phyloP scores from a whole-genome alignment of 2,888 invertebrate genomes.

The Vesta saturnalis region DNA sequence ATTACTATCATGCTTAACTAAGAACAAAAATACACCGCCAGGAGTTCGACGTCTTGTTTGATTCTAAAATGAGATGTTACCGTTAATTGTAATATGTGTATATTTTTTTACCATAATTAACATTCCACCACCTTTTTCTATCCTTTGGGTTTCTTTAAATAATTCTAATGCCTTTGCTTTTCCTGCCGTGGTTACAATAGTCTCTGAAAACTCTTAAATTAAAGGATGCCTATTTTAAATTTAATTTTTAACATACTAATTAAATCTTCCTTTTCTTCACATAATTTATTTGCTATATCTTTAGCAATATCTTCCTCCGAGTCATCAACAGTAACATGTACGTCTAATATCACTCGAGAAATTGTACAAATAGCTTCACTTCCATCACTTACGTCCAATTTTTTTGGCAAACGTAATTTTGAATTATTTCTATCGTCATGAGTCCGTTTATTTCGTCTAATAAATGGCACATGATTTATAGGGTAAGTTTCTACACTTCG shows the following conservation, averaged over 20 bases:
- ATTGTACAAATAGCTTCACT: constrained; percentile 65
- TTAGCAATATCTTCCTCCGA: constrained; percentile 70
- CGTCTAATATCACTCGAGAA: constrained; percentile 68
- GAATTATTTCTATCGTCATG: constrained; percentile 68
- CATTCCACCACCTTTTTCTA: constrained; percentile 89
- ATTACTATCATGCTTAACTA: constrained; percentile 77
- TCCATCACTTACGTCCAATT: constrained; percentile 46
- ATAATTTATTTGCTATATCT: constrained; percentile 78
- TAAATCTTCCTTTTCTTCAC: constrained; percentile 78
- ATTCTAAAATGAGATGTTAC: constrained; percentile 66
- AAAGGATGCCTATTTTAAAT: not conserved
- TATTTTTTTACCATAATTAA: constrained; percentile 72
- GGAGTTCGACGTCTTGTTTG: constrained; percentile 84
- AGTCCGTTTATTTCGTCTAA: constrained; percentile 67
- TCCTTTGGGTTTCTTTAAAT: constrained; percentile 81
- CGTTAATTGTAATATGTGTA: not conserved
- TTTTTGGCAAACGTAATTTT: constrained; percentile 67
- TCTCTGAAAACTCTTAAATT: constrained; percentile 62
- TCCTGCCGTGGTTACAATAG: constrained; percentile 77
- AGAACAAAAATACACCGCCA: constrained; percentile 85
- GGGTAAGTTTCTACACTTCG: constrained; percentile 81
- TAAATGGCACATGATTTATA: constrained; percentile 63
- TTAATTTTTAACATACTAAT: constrained; percentile 71
- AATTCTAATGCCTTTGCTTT: constrained; percentile 77
- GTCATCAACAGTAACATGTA: constrained; percentile 65